A percentile compares a stretch with the other conserved stretches of the same genome.
These are phyloP conservation scores for Leucophenga varia DNA, from an alignment of 1,140 invertebrate genomes.

Conservation along the genomic window DNA sequence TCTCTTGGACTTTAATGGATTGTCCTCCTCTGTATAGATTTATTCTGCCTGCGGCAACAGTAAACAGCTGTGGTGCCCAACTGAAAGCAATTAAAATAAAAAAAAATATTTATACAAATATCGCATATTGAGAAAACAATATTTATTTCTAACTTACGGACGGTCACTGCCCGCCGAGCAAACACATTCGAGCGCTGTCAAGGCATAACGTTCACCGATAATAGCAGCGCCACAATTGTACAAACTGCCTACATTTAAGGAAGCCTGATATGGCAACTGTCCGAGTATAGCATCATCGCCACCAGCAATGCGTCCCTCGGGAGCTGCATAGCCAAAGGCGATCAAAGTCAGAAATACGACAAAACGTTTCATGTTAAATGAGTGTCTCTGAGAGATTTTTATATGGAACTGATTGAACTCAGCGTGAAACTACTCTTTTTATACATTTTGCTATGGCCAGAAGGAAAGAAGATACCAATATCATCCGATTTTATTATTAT, in stretches of 20 bases:
- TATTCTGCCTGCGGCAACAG: conserved; percentile 30
- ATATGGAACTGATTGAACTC: too few species aligned
- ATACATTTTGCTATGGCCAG: too few species aligned
- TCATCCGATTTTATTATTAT: too few species aligned
- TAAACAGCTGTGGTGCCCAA: conserved; percentile 37
- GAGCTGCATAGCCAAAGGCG: conserved; percentile 12
- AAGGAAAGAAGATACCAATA: too few species aligned
- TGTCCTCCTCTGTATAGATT: conserved; percentile 39
- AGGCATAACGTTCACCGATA: conserved; percentile 30
- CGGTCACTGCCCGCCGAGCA: conserved; percentile 36
- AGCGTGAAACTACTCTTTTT: too few species aligned
- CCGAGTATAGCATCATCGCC: conserved; percentile 37
- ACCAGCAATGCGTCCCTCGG: conserved; percentile 31
- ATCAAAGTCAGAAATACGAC: conserved; percentile 11
- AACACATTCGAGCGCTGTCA: conserved; percentile 42
- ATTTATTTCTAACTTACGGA: conserved; percentile 18
- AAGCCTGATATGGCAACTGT: conserved; percentile 42
- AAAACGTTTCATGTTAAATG: conserved; percentile 30
- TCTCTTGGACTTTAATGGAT: conserved; percentile 30
- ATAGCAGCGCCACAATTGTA: conserved; percentile 43
- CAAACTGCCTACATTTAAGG: conserved; percentile 36
- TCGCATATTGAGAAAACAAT: neutral
- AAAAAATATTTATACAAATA: neutral
- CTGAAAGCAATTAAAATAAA: conserved; percentile 19
- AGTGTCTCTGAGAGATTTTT: too few species aligned